These are phyloP conservation scores for Bergia puertoricense DNA, from an alignment of 92 coral and sea anemone genomes.

Conservation along the genomic window DNA sequence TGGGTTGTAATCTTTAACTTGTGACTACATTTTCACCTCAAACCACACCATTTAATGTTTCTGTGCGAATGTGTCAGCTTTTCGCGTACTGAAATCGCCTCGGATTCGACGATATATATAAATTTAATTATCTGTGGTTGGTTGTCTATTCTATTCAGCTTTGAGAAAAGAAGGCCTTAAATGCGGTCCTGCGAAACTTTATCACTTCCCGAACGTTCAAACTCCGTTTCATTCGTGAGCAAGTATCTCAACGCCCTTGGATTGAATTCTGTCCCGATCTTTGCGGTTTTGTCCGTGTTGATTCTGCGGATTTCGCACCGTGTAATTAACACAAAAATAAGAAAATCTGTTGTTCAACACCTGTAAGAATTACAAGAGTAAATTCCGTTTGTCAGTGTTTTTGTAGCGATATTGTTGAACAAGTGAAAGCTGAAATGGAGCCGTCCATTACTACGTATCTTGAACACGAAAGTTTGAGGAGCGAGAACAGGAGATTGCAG, in stretches of 20 bases:
- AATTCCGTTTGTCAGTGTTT: background rate
- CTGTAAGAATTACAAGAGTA: background rate
- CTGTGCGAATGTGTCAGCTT: background rate
- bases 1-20: too few relatives aligned
- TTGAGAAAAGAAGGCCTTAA: too few relatives aligned
- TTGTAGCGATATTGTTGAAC: background rate
- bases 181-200: background rate
- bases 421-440: background rate
- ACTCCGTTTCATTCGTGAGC: background rate
- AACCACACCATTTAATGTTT: too few relatives aligned
- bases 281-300: background rate
- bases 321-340: background rate
- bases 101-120: background rate
- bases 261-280: background rate
- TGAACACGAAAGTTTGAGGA: slow-evolving; percentile 1
- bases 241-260: too few relatives aligned
- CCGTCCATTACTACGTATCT: background rate
- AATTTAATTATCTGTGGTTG: background rate
- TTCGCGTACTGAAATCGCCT: background rate
- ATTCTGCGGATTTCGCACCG: background rate
- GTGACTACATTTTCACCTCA: too few relatives aligned
- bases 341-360: background rate
- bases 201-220: background rate
- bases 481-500: background rate
- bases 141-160: background rate